phyloP scores from a whole-genome alignment of 2,797 vertebrate genomes.

The Ciconia nigra region DNA sequence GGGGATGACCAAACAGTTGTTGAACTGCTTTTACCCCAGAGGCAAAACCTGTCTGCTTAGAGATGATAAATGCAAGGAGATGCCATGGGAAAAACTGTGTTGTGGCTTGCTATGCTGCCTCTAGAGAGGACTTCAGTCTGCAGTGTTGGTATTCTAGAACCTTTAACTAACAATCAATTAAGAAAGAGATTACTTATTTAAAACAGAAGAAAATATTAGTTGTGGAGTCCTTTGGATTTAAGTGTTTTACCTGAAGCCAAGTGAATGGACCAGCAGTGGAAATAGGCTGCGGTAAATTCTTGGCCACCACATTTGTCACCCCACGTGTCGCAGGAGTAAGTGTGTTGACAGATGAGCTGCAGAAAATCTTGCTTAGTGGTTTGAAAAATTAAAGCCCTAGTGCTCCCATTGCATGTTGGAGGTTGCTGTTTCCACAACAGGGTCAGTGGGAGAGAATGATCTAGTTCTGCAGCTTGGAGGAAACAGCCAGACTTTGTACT shows the following conservation, averaged over 20 bases:
- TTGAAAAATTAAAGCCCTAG: background rate
- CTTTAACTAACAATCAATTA: background rate
- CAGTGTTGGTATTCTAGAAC: background rate
- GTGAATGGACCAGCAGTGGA: background rate
- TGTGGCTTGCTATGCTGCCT: background rate
- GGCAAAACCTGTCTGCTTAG: background rate
- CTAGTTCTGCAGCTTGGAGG: background rate
- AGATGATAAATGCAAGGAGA: background rate
- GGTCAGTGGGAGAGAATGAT: background rate
- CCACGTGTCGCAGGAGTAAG: background rate
- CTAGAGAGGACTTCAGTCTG: background rate
- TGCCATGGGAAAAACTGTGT: background rate
- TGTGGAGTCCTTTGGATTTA: background rate
- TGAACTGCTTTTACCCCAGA: background rate
- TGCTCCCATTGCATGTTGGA: background rate
- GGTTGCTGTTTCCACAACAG: background rate
- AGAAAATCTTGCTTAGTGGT: background rate
- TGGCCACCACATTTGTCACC: background rate
- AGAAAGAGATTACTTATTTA: background rate
- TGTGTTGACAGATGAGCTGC: constrained; percentile 29
- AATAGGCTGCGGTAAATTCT: background rate
- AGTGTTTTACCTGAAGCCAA: background rate
- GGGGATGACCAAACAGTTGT: background rate
- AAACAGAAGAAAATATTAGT: background rate
- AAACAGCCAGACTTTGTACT: background rate